Base-by-base conservation (phyloP, 1,140 invertebrate genomes). In the Lordiphosa clarofinis region DNA sequence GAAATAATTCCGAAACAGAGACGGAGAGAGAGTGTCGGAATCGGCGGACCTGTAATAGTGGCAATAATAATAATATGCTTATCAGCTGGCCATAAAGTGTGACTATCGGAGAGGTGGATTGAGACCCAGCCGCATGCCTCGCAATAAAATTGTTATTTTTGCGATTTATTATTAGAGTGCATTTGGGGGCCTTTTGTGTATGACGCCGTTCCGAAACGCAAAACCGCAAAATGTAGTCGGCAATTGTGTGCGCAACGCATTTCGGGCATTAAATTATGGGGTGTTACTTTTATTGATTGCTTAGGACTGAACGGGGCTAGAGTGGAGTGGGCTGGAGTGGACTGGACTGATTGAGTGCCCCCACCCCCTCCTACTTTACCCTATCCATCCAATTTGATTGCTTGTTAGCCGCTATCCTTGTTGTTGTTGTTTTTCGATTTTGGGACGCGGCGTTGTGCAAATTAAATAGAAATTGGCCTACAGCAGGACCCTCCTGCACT, bases 111-210 rank as follows among this genome's bases (percentile, higher is more conserved):
- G 64, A 24, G 64, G n/a, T 21, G 48, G n/a, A 9, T 46, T 46
- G 37, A 28, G 28, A 43, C 38, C 43, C 50, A 65, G 73, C 74
- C 74, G 57, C 75, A 74, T 54, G 56, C 42, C 57, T 74, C 71
- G 72, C 72, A 75, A 82, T 82, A 82, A 82, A 82, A 82, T 82
- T 75, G 76, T 82, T 82, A 70, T 82, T 82, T 82, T 74, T 82
- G 76, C 76, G 73, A 82, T 82, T 82, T 82, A 82, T 79, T 79
- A 79, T 82, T 82, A 84, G 76, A 82, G 76, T 82, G 78, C 76
- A 82, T 82, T 84, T 82, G 76, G 76, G 62, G 60, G 66, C 67
- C 43, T 33, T n/a, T 15, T 56, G 55, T 44, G n/a, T 11, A 39
- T 35, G 28, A 24, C 42, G 53, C 3, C 15, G 35, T 8, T 19